Evolutionary conservation across 2,888 invertebrate genomes (phyloP).

Genomic region (Eilema griseolum): DNA sequence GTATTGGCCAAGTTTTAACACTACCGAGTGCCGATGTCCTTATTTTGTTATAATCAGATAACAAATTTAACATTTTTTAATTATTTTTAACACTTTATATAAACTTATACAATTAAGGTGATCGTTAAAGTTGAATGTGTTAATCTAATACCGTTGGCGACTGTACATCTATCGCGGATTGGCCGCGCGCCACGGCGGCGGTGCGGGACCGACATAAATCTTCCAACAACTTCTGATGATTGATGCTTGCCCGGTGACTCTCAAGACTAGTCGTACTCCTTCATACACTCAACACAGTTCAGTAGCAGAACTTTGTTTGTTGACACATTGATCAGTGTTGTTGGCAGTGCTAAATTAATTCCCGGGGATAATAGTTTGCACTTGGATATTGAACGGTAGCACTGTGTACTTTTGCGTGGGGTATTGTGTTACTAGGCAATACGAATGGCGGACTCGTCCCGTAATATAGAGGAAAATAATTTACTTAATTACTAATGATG

Average conservation of each 20-base stretch:
- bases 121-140: too few species aligned
- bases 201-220: constrained; percentile 61
- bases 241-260: constrained; percentile 68
- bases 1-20: too few species aligned
- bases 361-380: constrained; percentile 58
- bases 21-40: too few species aligned
- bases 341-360: constrained; percentile 63
- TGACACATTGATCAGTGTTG: constrained; percentile 65
- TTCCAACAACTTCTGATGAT: constrained; percentile 63
- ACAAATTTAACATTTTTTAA: too few species aligned
- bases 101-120: too few species aligned
- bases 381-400: constrained; percentile 65
- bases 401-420: constrained; percentile 25
- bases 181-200: constrained; percentile 50
- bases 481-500: not conserved
- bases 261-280: constrained; percentile 49
- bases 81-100: too few species aligned
- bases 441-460: not conserved
- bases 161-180: constrained; percentile 62
- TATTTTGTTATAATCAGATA: too few species aligned
- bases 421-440: constrained; percentile 3
- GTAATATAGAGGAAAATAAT: not conserved
- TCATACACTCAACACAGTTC: constrained; percentile 52
- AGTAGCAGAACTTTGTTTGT: constrained; percentile 56
- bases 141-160: too few species aligned